Conservation (phyloP, 2,113 vertebrate species). For the Labeo rohita region DNA sequence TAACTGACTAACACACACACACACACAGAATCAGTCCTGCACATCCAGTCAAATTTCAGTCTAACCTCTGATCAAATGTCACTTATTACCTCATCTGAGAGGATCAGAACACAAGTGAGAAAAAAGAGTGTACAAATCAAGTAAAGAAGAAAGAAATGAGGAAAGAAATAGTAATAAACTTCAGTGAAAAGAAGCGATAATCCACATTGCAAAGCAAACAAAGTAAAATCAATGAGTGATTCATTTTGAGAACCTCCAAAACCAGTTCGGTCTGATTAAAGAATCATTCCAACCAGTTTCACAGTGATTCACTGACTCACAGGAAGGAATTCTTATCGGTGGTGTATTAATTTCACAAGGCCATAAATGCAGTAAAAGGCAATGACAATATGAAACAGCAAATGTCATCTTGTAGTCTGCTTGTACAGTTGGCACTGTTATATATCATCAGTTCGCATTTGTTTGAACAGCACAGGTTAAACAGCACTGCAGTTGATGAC, state of each 20-base stretch:
- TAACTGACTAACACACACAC: slow-evolving; percentile 24
- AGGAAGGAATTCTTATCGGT: background rate
- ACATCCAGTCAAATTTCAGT: slow-evolving; percentile 29
- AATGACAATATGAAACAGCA: background rate
- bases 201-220: background rate
- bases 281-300: background rate
- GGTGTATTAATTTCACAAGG: background rate
- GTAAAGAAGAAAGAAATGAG: background rate
- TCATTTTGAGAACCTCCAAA: background rate
- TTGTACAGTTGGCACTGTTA: slow-evolving; percentile 51
- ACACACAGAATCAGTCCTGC: slow-evolving; percentile 12
- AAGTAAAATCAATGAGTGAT: background rate
- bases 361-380: background rate
- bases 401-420: slow-evolving; percentile 48
- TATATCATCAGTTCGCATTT: slow-evolving; percentile 59
- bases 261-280: background rate
- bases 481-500: slow-evolving; percentile 52
- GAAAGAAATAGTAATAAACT: background rate
- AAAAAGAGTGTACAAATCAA: background rate
- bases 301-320: background rate
- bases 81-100: slow-evolving; percentile 47
- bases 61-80: slow-evolving; percentile 45
- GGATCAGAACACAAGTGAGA: background rate
- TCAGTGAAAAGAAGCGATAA: background rate
- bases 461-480: slow-evolving; percentile 69